These are phyloP conservation scores for Xerus inauris DNA, from an alignment of 2,113 vertebrate genomes.

Conservation along the genomic window DNA sequence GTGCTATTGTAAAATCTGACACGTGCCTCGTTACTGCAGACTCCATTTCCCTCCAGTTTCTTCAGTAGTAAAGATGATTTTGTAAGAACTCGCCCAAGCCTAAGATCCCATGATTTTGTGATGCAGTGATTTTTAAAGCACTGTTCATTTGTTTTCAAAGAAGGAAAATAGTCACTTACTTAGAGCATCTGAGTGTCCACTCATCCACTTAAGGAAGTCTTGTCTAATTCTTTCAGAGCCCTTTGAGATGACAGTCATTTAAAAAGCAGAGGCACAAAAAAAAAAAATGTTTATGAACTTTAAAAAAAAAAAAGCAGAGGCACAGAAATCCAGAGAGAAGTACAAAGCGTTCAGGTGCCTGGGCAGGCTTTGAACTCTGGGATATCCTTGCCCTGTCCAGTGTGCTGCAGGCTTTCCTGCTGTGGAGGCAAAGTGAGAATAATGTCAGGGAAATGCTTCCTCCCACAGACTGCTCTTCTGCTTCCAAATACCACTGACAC, in stretches of 20 bases:
- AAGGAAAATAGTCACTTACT: background rate
- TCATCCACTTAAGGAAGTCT: background rate
- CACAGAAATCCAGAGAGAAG: background rate
- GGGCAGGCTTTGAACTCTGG: background rate
- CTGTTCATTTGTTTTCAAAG: background rate
- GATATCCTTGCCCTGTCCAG: background rate
- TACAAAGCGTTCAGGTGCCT: background rate
- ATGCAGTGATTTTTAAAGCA: slow-evolving; percentile 24
- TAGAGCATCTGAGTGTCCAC: background rate
- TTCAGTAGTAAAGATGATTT: background rate
- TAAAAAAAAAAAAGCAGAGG: too few relatives aligned
- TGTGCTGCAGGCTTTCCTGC: background rate
- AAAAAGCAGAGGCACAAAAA: background rate
- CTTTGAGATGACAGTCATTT: background rate
- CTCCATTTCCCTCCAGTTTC: background rate
- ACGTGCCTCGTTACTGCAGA: background rate
- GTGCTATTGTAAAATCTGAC: background rate
- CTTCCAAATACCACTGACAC: slow-evolving; percentile 26
- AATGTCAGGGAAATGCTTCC: slow-evolving; percentile 1
- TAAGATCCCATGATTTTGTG: background rate
- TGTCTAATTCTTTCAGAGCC: background rate
- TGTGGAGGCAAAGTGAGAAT: background rate
- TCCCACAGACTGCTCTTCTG: background rate
- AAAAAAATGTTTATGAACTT: too few relatives aligned
- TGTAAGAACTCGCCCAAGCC: background rate